Evolutionary conservation across 2,888 invertebrate genomes (phyloP), one percentile per base, ranked within the genome.

Genomic region (Melipona bicolor): DNA sequence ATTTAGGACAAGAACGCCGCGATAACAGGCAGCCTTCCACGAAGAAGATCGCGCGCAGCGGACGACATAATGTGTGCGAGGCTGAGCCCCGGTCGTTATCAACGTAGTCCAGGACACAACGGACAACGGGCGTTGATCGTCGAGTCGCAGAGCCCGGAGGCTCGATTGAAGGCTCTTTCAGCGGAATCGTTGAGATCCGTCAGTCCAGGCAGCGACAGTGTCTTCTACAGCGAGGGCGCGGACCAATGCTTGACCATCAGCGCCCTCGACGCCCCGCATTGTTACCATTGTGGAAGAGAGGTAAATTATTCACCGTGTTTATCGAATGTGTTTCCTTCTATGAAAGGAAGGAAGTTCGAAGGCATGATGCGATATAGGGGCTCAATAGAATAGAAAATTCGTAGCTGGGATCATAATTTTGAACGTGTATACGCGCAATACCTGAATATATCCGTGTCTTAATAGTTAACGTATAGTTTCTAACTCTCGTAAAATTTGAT

Each of bases 191-290:
- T 98, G 76, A 96, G 98, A 70, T 98, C 98, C n/a, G 98, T 97
- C 62, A 98, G 98, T 91, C 98, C 98, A 5, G 98, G 98, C 43
- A 98, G 98, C 87, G 98, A 98, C 94, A 98, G 97, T 79, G 98
- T 98, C 49, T 98, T 98, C 95, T 98, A 98, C 95, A 97, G 97
- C 92, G 98, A 98, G 94, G 96, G 96, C 88, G 96, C 96, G 19
- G 97, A 96, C 93, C 95, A 95, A 77, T 79, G 76, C 67, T 54
- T 86, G n/a, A 36, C 89, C 52, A 73, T 90, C 17, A 87, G 91
- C 15, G 87, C 91, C 73, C 86, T 92, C 84, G 93, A 93, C 73
- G 92, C 93, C 0, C 92, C 97, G 1, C 97, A 97, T 92, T 98
- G 98, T 93, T 95, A 97, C 83, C 97, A 97, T 92, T 98, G 98